Evolutionary conservation across 2,797 vertebrate genomes (phyloP).

Genomic region (Vireo griseus): DNA sequence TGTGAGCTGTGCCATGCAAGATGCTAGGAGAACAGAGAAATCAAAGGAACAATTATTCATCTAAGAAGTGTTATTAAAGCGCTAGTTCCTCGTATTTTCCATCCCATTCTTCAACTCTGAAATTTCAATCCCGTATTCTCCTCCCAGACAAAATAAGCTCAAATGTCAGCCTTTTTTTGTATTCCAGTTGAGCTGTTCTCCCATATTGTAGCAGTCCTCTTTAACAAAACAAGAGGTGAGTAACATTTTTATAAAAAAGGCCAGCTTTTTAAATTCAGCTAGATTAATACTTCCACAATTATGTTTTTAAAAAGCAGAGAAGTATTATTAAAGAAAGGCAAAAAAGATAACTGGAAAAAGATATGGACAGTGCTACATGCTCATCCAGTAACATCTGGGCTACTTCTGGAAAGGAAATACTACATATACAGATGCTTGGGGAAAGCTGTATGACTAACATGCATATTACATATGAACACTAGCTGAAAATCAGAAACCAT

Average conservation of each 20-base stretch:
- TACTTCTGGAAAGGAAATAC: background rate
- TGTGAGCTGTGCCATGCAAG: background rate
- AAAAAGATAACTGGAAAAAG: background rate
- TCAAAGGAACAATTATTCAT: slow-evolving; percentile 14
- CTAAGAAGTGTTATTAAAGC: background rate
- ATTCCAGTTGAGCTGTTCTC: background rate
- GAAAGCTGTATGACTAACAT: background rate
- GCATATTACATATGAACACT: background rate
- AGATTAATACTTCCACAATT: background rate
- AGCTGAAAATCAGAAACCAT: background rate
- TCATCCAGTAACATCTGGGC: background rate
- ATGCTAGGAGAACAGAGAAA: slow-evolving; percentile 45
- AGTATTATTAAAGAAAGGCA: background rate
- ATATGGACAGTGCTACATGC: background rate
- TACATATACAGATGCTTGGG: background rate
- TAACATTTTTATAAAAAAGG: background rate
- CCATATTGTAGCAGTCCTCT: background rate
- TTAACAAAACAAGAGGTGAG: background rate
- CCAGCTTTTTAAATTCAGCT: background rate
- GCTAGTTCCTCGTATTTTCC: background rate
- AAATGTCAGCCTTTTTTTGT: background rate
- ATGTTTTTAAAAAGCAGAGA: background rate
- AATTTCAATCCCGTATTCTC: background rate
- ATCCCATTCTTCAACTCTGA: background rate
- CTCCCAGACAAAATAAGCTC: background rate